A percentile compares a stretch with the other conserved stretches of the same genome.
phyloP scores from a whole-genome alignment of 2,888 invertebrate genomes.

The Pammene fasciana region DNA sequence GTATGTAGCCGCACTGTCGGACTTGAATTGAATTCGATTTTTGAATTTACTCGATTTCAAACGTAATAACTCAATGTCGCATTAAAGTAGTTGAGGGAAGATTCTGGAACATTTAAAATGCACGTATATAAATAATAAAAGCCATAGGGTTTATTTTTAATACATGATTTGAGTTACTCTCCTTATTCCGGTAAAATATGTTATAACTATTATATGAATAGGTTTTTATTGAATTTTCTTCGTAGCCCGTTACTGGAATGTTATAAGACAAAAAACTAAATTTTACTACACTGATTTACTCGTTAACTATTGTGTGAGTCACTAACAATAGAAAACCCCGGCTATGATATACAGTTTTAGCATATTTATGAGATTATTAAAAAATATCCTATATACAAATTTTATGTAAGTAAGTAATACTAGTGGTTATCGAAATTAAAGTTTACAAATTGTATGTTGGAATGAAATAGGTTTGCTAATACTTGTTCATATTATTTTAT shows the following conservation, averaged over 20 bases:
- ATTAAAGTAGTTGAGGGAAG: constrained; percentile 13
- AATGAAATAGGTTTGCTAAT: not conserved
- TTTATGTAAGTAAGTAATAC: too few species aligned
- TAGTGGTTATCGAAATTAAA: not conserved
- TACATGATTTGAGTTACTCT: not conserved
- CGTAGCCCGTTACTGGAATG: too few species aligned
- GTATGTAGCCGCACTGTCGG: constrained; percentile 9
- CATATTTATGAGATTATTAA: too few species aligned
- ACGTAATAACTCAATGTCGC: constrained; percentile 41
- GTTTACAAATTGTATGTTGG: constrained; percentile 2
- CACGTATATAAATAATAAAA: constrained; percentile 10
- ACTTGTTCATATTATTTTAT: constrained; percentile 2
- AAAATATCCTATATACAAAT: too few species aligned
- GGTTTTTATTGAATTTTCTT: too few species aligned
- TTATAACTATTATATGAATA: too few species aligned
- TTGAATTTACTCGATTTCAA: constrained; percentile 36
- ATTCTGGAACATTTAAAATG: constrained; percentile 9
- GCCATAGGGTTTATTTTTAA: constrained; percentile 6
- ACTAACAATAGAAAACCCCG: too few species aligned
- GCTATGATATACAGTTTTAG: too few species aligned
- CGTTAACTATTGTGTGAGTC: too few species aligned
- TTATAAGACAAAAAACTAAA: too few species aligned
- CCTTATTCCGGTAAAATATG: not conserved
- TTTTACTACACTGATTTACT: too few species aligned
- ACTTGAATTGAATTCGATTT: constrained; percentile 41